Base-by-base conservation (phyloP, 2,113 vertebrate genomes). In the Vanacampus margaritifer region DNA sequence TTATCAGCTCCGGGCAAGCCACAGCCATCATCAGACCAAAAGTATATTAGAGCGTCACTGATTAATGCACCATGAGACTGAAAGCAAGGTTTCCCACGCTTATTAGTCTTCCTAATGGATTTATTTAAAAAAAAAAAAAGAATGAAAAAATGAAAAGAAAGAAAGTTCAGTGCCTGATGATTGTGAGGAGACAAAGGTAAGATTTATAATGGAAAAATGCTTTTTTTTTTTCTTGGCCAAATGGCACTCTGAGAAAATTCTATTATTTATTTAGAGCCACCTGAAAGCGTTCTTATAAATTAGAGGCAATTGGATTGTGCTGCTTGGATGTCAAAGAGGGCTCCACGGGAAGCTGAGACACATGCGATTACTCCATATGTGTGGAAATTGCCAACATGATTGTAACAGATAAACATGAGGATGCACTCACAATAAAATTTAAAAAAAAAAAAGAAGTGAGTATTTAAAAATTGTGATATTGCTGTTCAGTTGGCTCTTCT, bases 1-100 rank as follows among this genome's bases (percentile, higher is more conserved):
- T 91, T 81, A 86, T 88, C 80, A 86, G 81, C 87, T 76, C 54
- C 67, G 56, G 76, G 83, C 82, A 66, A 78, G 71, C 79, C 75
- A 43, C 68, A 74, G 82, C 73, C 67, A 73, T 81, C 74, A 88
- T 82, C 80, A 79, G 69, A 83, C 71, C 73, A 79, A 76, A 84
- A 76, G 71, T 73, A 56, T 76, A 80, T 89, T 84, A 88, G 75
- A 82, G 71, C 39, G 62, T 45, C 35, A 64, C 72, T 86, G 83
- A 89, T 88, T 81, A 87, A 89, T 84, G 82, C 69, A 43, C 57
- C 64, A 37, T 73, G 66, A 71, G 65, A 68, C 65, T 66, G 46
- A 39, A 67, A 71, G 65, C 78, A 79, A 74, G 70, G 58, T 82
- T 86, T 77, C 73, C 74, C 75, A 68, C 37, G 70, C 78, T 79